Conservation (phyloP, 1,140 invertebrate species). For the Euglossa dilemma region DNA sequence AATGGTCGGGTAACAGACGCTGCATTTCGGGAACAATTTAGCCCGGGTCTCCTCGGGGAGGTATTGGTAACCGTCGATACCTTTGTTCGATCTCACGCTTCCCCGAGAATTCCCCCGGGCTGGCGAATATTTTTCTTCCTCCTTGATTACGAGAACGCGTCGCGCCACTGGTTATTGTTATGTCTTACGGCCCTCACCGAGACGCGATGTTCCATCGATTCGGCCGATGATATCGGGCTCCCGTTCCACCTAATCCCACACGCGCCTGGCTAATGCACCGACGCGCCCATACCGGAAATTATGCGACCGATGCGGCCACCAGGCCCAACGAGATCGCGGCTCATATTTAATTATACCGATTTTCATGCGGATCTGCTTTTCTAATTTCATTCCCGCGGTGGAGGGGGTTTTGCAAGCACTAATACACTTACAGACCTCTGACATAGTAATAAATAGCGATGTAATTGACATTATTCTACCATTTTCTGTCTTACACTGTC, state of each 20-base stretch:
- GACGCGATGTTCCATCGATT: constrained; percentile 32
- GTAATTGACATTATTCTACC: too few species aligned
- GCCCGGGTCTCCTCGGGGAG: background rate
- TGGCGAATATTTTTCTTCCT: constrained; percentile 27
- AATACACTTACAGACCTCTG: too few species aligned
- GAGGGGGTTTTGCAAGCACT: too few species aligned
- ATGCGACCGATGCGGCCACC: background rate
- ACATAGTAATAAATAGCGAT: too few species aligned
- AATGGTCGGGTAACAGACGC: constrained; percentile 52
- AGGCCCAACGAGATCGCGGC: background rate
- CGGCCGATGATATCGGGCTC: background rate
- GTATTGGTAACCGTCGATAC: constrained; percentile 51
- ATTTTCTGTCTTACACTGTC: too few species aligned
- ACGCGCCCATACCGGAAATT: constrained; percentile 4
- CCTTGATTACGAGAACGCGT: constrained; percentile 22
- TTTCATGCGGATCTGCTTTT: background rate
- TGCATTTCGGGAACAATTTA: constrained; percentile 67
- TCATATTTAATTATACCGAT: constrained; percentile 3
- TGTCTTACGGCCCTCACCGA: background rate
- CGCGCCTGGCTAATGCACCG: background rate
- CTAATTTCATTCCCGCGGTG: background rate
- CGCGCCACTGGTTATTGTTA: constrained; percentile 19
- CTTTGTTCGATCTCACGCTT: constrained; percentile 54
- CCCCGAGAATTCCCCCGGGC: background rate
- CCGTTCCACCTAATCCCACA: background rate